phyloP scores from a whole-genome alignment of 2,113 vertebrate genomes.

The Chaetodon auriga region DNA sequence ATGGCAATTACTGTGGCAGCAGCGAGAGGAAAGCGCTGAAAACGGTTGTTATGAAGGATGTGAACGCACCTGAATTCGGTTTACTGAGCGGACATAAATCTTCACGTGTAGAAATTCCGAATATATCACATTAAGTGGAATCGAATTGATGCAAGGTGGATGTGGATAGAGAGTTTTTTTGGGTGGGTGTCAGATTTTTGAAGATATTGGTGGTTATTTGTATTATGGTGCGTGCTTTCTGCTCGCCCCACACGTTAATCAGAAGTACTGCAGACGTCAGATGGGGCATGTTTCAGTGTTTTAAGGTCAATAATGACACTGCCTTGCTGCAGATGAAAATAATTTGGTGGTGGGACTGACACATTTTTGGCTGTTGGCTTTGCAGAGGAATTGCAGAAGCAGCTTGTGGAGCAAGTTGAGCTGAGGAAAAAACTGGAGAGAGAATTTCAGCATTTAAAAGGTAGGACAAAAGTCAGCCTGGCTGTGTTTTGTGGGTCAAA shows the following conservation, averaged over 20 bases:
- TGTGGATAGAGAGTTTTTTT: background rate
- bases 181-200: background rate
- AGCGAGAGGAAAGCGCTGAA: conserved; percentile 43
- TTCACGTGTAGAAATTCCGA: conserved; percentile 34
- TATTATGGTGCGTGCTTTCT: background rate
- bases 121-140: conserved; percentile 35
- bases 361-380: conserved; percentile 10
- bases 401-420: conserved; percentile 97
- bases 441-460: conserved; percentile 98
- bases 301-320: conserved; percentile 2
- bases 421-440: conserved; percentile 97
- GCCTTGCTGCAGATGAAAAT: conserved; percentile 1
- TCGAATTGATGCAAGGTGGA: background rate
- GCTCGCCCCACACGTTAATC: conserved; percentile 5
- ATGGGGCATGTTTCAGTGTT: background rate
- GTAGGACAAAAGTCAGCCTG: conserved; percentile 76
- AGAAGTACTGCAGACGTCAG: background rate
- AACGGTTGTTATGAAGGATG: conserved; percentile 57
- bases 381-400: conserved; percentile 95
- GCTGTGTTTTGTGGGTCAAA: background rate
- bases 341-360: background rate
- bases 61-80: conserved; percentile 69
- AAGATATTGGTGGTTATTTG: background rate
- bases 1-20: conserved; percentile 76
- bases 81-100: conserved; percentile 36